Evolutionary conservation across 2,113 vertebrate genomes (phyloP).

Genomic region (Gymnogyps californianus): DNA sequence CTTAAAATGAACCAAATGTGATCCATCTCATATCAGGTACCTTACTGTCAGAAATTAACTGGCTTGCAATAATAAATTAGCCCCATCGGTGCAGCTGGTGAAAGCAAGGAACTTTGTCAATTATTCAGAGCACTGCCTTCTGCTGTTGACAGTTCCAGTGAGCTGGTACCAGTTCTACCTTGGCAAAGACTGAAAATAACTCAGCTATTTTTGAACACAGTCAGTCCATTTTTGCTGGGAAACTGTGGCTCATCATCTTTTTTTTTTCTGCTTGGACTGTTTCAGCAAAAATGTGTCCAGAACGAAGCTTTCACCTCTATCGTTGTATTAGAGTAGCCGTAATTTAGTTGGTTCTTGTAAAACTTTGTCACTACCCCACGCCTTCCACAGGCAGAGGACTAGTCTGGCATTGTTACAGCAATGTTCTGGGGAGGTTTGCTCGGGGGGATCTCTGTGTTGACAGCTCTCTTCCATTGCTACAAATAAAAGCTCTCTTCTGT

Average conservation of each 20-base stretch:
- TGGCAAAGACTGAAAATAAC: background rate
- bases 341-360: background rate
- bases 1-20: conserved; percentile 25
- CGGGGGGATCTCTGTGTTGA: background rate
- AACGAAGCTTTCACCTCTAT: background rate
- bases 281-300: background rate
- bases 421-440: background rate
- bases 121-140: background rate
- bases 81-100: background rate
- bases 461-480: background rate
- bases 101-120: background rate
- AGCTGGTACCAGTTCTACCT: background rate
- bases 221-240: background rate
- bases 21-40: background rate
- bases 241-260: background rate
- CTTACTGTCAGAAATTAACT: background rate
- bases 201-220: background rate
- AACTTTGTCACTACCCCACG: background rate
- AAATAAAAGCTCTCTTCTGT: background rate
- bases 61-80: background rate
- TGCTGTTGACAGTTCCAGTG: background rate
- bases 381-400: background rate
- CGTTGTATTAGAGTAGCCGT: background rate
- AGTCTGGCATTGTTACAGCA: background rate
- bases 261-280: background rate